Evolutionary conservation across 2,797 vertebrate genomes (phyloP).

Genomic region (Champsocephalus gunnari): DNA sequence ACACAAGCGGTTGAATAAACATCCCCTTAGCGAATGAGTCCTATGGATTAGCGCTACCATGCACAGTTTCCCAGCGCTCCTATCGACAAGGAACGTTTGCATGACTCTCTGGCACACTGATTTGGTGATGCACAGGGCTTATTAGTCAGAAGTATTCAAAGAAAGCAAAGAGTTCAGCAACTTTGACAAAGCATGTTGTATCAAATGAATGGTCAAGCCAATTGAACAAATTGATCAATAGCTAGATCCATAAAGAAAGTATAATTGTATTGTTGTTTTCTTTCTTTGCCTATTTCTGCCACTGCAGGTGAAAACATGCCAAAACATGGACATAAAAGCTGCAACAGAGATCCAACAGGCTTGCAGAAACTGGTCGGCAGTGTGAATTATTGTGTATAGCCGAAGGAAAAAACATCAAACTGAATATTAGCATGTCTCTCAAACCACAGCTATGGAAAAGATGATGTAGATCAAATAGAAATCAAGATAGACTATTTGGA

Average conservation of each 20-base stretch:
- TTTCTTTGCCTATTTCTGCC: neutral
- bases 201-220: neutral
- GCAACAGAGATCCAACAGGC: neutral
- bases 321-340: conserved; percentile 27
- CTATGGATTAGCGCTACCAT: conserved; percentile 59
- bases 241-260: neutral
- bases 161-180: conserved; percentile 22
- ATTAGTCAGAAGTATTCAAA: conserved; percentile 36
- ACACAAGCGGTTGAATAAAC: conserved; percentile 77
- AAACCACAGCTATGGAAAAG: conserved; percentile 13
- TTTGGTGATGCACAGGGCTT: conserved; percentile 31
- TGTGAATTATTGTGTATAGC: conserved; percentile 2
- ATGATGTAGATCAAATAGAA: conserved; percentile 30
- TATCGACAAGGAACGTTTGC: conserved; percentile 24
- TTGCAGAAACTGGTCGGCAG: conserved; percentile 15
- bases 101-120: conserved; percentile 20
- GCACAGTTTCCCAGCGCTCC: conserved; percentile 54
- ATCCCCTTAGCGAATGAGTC: conserved; percentile 66
- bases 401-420: conserved; percentile 12
- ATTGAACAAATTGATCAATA: too few species aligned
- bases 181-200: conserved; percentile 30
- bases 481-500: conserved; percentile 33
- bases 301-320: conserved; percentile 29
- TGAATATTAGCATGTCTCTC: conserved; percentile 23
- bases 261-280: neutral